Evolutionary conservation across 2,113 vertebrate genomes (phyloP).

Genomic region (Microcebus lehilahytsara): DNA sequence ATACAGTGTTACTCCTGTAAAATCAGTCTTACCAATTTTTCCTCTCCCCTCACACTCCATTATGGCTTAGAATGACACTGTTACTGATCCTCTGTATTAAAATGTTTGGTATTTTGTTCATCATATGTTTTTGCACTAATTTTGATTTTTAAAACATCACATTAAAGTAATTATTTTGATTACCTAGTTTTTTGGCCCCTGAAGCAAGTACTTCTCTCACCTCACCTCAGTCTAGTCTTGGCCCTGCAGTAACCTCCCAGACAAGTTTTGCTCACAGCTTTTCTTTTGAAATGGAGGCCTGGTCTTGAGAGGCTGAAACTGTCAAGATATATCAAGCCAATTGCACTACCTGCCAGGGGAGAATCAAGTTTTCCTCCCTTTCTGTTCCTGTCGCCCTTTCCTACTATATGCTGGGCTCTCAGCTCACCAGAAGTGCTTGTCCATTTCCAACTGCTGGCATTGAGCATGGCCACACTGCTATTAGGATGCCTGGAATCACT

Average conservation of each 20-base stretch:
- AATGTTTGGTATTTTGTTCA: neutral
- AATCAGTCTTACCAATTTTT: slow-evolving; percentile 26
- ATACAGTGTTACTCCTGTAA: neutral
- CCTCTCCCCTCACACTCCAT: neutral
- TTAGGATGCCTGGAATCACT: neutral
- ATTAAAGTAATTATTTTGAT: neutral
- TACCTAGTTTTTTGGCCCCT: neutral
- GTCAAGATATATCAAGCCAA: neutral
- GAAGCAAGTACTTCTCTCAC: neutral
- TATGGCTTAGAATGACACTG: neutral
- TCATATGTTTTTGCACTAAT: neutral
- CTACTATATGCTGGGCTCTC: neutral
- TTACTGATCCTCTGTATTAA: neutral
- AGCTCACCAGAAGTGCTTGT: slow-evolving; percentile 3
- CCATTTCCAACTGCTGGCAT: slow-evolving; percentile 12
- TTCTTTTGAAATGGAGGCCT: slow-evolving; percentile 44
- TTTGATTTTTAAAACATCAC: neutral
- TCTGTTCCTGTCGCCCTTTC: neutral
- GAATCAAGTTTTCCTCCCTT: neutral
- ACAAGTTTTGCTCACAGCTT: slow-evolving; percentile 9
- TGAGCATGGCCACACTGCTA: slow-evolving; percentile 20
- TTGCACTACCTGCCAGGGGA: neutral
- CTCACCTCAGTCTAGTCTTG: neutral
- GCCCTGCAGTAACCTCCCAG: neutral
- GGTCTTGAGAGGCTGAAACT: neutral